Conservation (phyloP, 1,140 invertebrate genomes). For the Panagrolaimus sp. region DNA sequence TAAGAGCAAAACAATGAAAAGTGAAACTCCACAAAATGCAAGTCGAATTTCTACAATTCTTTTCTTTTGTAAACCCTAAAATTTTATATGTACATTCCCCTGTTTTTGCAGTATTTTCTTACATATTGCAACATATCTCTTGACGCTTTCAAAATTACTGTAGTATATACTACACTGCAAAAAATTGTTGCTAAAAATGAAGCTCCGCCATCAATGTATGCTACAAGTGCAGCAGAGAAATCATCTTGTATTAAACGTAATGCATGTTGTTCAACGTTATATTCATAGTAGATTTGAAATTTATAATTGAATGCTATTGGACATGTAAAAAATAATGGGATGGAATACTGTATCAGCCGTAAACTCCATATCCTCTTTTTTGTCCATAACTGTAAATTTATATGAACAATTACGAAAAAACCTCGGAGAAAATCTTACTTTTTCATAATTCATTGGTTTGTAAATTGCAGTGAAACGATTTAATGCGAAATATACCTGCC, state of each 20-base stretch:
- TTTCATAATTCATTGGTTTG: constrained; percentile 6
- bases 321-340: not conserved
- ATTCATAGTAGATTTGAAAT: not conserved
- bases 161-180: not conserved
- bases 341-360: not conserved
- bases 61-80: constrained; percentile 4
- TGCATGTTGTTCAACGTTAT: not conserved
- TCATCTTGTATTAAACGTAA: constrained; percentile 6
- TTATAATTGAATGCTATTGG: not conserved
- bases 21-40: not conserved
- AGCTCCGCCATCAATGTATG: not conserved
- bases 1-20: not conserved
- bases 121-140: not conserved
- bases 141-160: not conserved
- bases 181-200: not conserved
- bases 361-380: not conserved
- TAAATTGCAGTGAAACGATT: not conserved
- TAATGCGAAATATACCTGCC: not conserved
- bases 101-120: not conserved
- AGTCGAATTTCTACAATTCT: not conserved
- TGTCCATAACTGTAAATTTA: not conserved
- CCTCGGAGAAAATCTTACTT: too few species aligned
- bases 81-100: not conserved
- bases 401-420: too few species aligned
- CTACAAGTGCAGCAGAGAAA: not conserved